These are phyloP conservation scores for Anguilla megastoma DNA, from an alignment of 2,797 vertebrate species.

Conservation along the genomic window DNA sequence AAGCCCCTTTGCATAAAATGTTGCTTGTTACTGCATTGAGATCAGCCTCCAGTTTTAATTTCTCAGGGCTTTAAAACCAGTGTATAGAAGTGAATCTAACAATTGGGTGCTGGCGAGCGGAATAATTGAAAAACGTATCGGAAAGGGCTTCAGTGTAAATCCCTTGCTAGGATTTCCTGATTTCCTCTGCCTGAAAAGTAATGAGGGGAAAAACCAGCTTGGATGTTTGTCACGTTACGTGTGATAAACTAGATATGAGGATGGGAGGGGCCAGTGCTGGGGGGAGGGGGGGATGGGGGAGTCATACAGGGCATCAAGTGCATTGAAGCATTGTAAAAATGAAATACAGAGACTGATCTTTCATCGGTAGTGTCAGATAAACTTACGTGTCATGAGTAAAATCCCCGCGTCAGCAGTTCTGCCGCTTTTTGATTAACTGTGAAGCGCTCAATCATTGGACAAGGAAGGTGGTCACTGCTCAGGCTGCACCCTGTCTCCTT, in stretches of 20 bases:
- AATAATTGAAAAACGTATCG: not conserved
- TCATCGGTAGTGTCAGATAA: not conserved
- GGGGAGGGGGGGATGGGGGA: not conserved
- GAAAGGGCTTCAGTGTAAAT: not conserved
- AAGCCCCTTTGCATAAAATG: not conserved
- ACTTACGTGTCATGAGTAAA: not conserved
- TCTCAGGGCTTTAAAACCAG: not conserved
- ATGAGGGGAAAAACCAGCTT: not conserved
- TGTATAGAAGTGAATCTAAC: not conserved
- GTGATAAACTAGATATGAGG: not conserved
- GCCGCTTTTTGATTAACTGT: conserved; percentile 12
- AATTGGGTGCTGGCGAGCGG: not conserved
- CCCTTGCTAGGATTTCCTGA: not conserved
- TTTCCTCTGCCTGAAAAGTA: not conserved
- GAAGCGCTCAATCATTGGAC: not conserved
- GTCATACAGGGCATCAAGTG: not conserved
- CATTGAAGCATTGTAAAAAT: not conserved
- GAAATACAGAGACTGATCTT: conserved; percentile 1
- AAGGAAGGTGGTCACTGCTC: not conserved
- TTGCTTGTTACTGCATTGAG: not conserved
- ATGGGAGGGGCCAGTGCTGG: not conserved
- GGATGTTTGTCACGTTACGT: conserved; percentile 1
- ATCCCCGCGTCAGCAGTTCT: not conserved
- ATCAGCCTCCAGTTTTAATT: not conserved
- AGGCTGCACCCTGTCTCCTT: not conserved